Conservation (phyloP, 2,888 invertebrate species). For the Coenonympha glycerion region DNA sequence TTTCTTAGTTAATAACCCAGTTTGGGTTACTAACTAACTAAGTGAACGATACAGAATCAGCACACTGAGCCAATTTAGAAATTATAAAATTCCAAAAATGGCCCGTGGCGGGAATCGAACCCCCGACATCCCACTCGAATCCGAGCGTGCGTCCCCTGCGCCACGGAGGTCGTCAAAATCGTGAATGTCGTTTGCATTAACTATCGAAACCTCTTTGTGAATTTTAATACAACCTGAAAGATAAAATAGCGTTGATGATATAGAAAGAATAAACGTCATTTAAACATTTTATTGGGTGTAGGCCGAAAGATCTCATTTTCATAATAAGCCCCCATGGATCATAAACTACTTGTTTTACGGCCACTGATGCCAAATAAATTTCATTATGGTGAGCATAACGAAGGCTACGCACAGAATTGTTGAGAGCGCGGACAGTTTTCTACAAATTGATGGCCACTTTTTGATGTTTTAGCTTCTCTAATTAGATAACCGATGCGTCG, state of each 20-base stretch:
- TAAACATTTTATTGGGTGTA: conserved; percentile 58
- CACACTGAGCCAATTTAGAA: too few relatives aligned
- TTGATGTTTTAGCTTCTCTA: conserved; percentile 17
- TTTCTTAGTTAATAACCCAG: too few relatives aligned
- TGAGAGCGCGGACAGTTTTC: conserved; percentile 34
- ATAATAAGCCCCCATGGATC: conserved; percentile 49
- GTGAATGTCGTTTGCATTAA: not conserved
- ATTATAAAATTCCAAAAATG: too few relatives aligned
- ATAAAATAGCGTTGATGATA: conserved; percentile 41
- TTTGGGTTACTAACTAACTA: too few relatives aligned
- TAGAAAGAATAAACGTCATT: conserved; percentile 57
- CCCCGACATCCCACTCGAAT: too few relatives aligned
- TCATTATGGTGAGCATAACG: conserved; percentile 34
- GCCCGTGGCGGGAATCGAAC: too few relatives aligned
- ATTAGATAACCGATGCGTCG: conserved; percentile 2
- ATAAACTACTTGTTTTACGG: conserved; percentile 63
- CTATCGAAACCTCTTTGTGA: not conserved
- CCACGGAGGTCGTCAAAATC: too few relatives aligned
- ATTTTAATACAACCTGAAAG: conserved; percentile 16
- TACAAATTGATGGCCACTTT: conserved; percentile 13
- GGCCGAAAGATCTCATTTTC: conserved; percentile 50
- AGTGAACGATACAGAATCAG: too few relatives aligned
- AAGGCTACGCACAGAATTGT: conserved; percentile 32
- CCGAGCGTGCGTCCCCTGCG: too few relatives aligned
- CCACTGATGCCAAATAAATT: conserved; percentile 57